Evolutionary conservation across 2,113 vertebrate genomes (phyloP).

Genomic region (Aplodontia rufa): DNA sequence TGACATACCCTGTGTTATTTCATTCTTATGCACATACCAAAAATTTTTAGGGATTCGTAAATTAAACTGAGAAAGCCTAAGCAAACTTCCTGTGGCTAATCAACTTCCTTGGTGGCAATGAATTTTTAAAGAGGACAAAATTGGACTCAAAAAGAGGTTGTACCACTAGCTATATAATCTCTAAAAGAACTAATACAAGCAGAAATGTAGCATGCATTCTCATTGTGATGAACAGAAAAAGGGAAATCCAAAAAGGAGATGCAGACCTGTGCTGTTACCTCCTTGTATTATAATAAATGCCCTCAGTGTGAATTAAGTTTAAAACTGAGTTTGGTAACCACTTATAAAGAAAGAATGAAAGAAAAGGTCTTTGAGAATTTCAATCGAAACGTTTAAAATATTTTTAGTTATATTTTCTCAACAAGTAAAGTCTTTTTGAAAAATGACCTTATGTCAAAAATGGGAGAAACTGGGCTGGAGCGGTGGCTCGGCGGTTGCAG

Average conservation of each 20-base stretch:
- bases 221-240: background rate
- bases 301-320: background rate
- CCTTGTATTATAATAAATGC: background rate
- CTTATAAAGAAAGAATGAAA: background rate
- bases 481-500: too few relatives aligned
- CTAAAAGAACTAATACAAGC: background rate
- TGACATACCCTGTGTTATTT: background rate
- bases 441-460: background rate
- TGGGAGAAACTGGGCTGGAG: too few relatives aligned
- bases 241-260: background rate
- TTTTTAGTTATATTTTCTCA: constrained; percentile 9
- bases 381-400: background rate
- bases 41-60: background rate
- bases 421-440: background rate
- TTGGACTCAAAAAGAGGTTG: background rate
- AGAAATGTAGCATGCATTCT: background rate
- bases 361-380: background rate
- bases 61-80: constrained; percentile 36
- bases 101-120: background rate
- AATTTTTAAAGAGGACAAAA: constrained; percentile 43
- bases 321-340: background rate
- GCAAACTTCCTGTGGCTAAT: background rate
- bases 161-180: constrained; percentile 28
- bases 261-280: background rate
- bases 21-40: background rate